Evolutionary conservation across 2,113 vertebrate genomes (phyloP), one percentile per base, ranked within the genome.

Genomic region (Ophthalmolycus amberensis): DNA sequence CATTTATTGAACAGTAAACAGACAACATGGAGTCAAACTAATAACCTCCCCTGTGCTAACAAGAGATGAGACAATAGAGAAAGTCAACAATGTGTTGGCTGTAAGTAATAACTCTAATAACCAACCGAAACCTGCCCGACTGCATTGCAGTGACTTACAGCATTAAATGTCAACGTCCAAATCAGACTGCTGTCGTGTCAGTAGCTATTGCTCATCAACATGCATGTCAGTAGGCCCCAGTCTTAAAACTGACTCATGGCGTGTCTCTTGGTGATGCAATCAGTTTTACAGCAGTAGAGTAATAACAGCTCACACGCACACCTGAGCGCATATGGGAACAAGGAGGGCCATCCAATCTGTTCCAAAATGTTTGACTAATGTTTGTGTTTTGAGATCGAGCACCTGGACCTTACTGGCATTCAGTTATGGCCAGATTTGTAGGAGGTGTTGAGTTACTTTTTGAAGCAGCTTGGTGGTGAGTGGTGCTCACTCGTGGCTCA

Each of bases 361-460:
- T 67, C 22, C 16, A 0, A 56, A 70, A 34, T 6, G 62, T 44
- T 58, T 6, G 1, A 67, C 74, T 38, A 27, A 65, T 73, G 32
- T 32, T 38, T 71, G 44, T 66, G 27, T 75, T 78, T 86, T 27
- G 1, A 75, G 62, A 62, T 4, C 2, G 20, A 85, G 34, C 91
- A 92, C 90, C 91, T 94, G 93, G 90, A 81, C 46, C 62, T 32
- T 62, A 44, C 58, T 5, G 59, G 63, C 14, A 60, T 74, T 77
- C 56, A 74, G 75, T 82, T 75, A 32, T 85, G 60, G 59, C 52
- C 84, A 80, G 32, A 64, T 84, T 79, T 58, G 58, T 29, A 62
- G n/a, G 68, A 86, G 82, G 88, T 88, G 91, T 85, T 87, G 91
- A 92, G 85, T 83, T 76, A 20, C 71, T 65, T 79, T 75, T 42